A percentile compares a stretch with the other conserved stretches of the same genome.
Conservation (phyloP, 2,888 invertebrate species). For the Epistrophe grossulariae region DNA sequence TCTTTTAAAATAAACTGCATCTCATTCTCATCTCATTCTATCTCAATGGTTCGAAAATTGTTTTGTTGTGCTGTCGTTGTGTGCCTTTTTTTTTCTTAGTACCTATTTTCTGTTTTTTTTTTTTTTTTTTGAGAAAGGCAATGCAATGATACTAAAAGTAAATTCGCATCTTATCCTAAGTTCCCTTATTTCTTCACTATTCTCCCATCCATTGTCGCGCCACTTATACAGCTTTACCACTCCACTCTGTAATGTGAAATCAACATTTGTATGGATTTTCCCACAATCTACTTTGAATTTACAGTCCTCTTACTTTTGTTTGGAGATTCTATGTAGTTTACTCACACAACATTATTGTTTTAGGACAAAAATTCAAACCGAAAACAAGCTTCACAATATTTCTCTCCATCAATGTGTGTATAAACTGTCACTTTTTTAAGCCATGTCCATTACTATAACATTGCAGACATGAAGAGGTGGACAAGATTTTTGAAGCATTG, state of each 20-base stretch:
- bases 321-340: background rate
- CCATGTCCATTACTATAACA: constrained; percentile 30
- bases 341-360: constrained; percentile 15
- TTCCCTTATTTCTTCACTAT: background rate
- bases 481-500: constrained; percentile 33
- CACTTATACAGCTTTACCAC: background rate
- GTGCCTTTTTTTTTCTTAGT: background rate
- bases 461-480: constrained; percentile 53
- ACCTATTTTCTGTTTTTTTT: constrained; percentile 4
- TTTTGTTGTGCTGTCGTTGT: background rate
- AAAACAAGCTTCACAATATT: constrained; percentile 20
- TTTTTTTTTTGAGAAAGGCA: constrained; percentile 42
- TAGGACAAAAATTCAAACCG: constrained; percentile 17
- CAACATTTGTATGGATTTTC: constrained; percentile 51
- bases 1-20: constrained; percentile 52
- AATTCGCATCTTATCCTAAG: constrained; percentile 30
- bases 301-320: constrained; percentile 35
- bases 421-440: constrained; percentile 23
- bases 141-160: constrained; percentile 45
- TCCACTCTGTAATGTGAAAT: constrained; percentile 1
- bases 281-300: constrained; percentile 63
- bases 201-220: background rate
- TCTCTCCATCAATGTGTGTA: constrained; percentile 6
- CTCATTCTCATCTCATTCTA: constrained; percentile 62
- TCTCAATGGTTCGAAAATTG: constrained; percentile 15